Percentiles rank a stretch among this genome's conserved stretches.
These are phyloP conservation scores for Drosophila fulvimacula DNA, from an alignment of 2,888 invertebrate genomes.

Conservation along the genomic window DNA sequence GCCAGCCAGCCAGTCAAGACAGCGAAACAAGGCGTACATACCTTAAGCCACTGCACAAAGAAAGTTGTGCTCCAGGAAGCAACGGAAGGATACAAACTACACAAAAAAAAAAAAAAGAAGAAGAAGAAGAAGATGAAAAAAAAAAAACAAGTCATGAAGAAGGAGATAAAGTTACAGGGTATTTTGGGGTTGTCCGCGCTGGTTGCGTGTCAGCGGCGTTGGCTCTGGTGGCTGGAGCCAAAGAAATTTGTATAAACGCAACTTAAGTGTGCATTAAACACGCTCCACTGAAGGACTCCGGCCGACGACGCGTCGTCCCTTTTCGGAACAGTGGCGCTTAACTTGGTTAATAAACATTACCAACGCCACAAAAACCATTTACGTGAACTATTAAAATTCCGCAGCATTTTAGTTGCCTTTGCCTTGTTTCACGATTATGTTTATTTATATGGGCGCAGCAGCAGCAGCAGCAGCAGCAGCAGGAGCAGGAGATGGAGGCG, in stretches of 20 bases:
- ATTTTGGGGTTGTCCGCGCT: conserved; percentile 18
- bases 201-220: conserved; percentile 8
- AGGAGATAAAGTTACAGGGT: conserved; percentile 44
- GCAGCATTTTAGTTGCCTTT: conserved; percentile 66
- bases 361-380: conserved; percentile 77
- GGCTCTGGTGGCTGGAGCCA: conserved; percentile 30
- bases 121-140: neutral
- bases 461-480: neutral
- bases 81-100: conserved; percentile 44
- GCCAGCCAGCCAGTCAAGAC: conserved; percentile 5
- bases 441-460: conserved; percentile 62
- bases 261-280: conserved; percentile 79
- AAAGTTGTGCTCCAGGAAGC: conserved; percentile 50
- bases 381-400: conserved; percentile 78
- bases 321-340: conserved; percentile 53
- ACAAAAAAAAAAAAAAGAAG: conserved; percentile 3
- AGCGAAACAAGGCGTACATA: conserved; percentile 34
- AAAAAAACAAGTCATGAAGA: conserved; percentile 15
- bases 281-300: conserved; percentile 67
- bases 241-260: conserved; percentile 78
- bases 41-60: conserved; percentile 55
- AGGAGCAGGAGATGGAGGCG: neutral
- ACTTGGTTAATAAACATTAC: conserved; percentile 79
- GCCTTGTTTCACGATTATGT: conserved; percentile 72
- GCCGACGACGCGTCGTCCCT: conserved; percentile 23